phyloP scores from a whole-genome alignment of 2,888 invertebrate species.

The Arrhopalites spinosus region DNA sequence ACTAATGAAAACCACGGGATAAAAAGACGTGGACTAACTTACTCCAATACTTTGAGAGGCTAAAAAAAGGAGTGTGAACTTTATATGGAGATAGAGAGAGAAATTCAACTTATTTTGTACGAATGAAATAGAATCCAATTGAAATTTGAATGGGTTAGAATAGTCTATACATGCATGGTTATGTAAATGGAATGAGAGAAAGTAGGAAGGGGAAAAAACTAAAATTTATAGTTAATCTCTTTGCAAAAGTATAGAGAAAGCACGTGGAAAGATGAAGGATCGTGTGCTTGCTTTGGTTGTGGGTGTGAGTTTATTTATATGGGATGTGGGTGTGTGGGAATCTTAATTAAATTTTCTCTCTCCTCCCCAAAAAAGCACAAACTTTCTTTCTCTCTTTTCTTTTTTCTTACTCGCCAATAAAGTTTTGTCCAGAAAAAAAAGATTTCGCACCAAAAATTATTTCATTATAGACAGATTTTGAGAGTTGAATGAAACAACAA shows the following conservation, averaged over 20 bases:
- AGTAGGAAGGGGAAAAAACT: background rate
- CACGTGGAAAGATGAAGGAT: too few species aligned
- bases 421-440: background rate
- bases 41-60: background rate
- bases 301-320: background rate
- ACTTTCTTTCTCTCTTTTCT: too few species aligned
- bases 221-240: conserved; percentile 11
- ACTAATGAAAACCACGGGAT: conserved; percentile 16
- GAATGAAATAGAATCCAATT: conserved; percentile 13
- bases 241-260: background rate
- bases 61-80: too few species aligned
- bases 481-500: background rate
- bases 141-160: background rate
- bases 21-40: background rate
- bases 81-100: background rate
- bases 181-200: background rate
- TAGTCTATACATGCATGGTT: background rate
- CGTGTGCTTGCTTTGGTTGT: background rate
- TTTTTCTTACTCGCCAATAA: too few species aligned
- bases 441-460: background rate
- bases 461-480: background rate
- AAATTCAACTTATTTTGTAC: conserved; percentile 9
- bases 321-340: background rate
- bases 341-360: conserved; percentile 23
- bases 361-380: too few species aligned